Evolutionary conservation across 1,140 invertebrate genomes (phyloP).

Genomic region (Archivesica marissinica): DNA sequence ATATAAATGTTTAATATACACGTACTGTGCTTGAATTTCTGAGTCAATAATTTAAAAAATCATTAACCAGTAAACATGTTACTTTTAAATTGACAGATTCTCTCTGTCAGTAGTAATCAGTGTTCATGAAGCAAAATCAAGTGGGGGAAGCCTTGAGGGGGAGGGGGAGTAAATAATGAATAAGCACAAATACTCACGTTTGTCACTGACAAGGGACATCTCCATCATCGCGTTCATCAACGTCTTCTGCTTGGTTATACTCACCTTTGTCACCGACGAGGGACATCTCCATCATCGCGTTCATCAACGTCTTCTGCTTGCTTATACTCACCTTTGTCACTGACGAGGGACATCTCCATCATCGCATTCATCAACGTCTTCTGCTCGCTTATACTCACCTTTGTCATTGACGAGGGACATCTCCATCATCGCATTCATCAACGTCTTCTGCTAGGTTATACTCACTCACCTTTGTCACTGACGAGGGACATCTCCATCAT

Average conservation of each 20-base stretch:
- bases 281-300: conserved; percentile 90
- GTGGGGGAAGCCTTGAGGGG: too few species aligned
- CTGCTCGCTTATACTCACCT: conserved; percentile 92
- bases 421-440: conserved; percentile 92
- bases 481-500: conserved; percentile 91
- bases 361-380: conserved; percentile 92
- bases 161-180: too few species aligned
- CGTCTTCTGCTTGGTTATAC: conserved; percentile 96
- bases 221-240: conserved; percentile 92
- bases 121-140: too few species aligned
- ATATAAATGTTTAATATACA: too few species aligned
- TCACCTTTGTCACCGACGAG: conserved; percentile 88
- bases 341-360: conserved; percentile 89
- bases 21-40: too few species aligned
- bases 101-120: too few species aligned
- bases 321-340: conserved; percentile 87
- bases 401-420: conserved; percentile 90
- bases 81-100: too few species aligned
- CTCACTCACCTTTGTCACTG: conserved; percentile 87
- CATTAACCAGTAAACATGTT: too few species aligned
- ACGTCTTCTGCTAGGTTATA: conserved; percentile 96
- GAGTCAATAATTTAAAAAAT: too few species aligned
- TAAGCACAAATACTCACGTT: conserved; percentile 82
- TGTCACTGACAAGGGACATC: conserved; percentile 89
- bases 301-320: conserved; percentile 94